A percentile compares a stretch with the other conserved stretches of the same genome.
Evolutionary conservation across 2,888 invertebrate genomes (phyloP).

Genomic region (Nemotelus pantherinus): DNA sequence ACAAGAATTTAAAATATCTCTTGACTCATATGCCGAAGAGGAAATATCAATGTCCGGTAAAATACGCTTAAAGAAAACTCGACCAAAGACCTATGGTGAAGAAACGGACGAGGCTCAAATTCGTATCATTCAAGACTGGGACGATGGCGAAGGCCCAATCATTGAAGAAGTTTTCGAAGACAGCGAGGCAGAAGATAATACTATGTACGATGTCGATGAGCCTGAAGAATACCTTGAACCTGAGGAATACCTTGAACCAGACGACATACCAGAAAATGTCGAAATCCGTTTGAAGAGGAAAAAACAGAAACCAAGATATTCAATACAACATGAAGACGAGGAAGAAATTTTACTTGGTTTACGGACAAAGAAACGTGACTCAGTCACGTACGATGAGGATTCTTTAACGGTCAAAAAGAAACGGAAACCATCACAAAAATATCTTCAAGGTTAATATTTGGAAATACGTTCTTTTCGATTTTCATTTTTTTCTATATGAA

Average conservation of each 20-base stretch:
- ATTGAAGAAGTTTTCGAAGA: conserved; percentile 74
- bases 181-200: conserved; percentile 67
- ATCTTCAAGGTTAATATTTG: conserved; percentile 72
- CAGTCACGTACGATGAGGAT: conserved; percentile 70
- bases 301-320: conserved; percentile 66
- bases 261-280: conserved; percentile 67
- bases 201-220: conserved; percentile 67
- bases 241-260: conserved; percentile 68
- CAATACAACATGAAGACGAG: conserved; percentile 69
- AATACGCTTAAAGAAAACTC: conserved; percentile 79
- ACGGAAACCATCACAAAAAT: conserved; percentile 73
- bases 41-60: conserved; percentile 88
- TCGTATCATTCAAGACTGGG: conserved; percentile 71
- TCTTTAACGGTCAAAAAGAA: conserved; percentile 77
- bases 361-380: conserved; percentile 66
- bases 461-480: background rate
- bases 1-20: conserved; percentile 87
- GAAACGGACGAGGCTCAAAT: conserved; percentile 82
- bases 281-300: conserved; percentile 65
- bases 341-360: conserved; percentile 68
- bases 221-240: conserved; percentile 67
- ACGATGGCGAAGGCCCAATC: conserved; percentile 69
- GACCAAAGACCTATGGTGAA: conserved; percentile 78
- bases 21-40: conserved; percentile 88
- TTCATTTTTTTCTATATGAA: conserved; percentile 11